Base-by-base conservation (phyloP, 2,888 invertebrate genomes). In the Lochmaea capreae region DNA sequence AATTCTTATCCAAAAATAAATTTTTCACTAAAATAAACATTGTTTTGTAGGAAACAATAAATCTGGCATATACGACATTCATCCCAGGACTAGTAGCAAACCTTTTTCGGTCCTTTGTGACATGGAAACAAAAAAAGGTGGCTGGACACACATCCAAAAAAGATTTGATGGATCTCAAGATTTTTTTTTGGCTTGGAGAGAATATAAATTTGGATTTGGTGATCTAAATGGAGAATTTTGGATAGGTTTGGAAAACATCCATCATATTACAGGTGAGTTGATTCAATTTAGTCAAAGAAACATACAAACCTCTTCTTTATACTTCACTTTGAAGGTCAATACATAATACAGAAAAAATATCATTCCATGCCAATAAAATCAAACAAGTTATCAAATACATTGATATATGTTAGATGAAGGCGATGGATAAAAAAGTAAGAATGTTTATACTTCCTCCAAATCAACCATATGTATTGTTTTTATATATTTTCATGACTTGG, bases 131-230 rank as follows among this genome's bases (percentile, higher is more conserved):
- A 67, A 52, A 42, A 58, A 22, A 42, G 67, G 67, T 9, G 67
- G 67, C 1, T 67, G 67, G 67, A 43, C 52, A 18, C 42, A 57
- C 9, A 42, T 67, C 3, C 67, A 67, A 58, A 67, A 67, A 49
- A 67, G 67, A 39, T 67, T 42, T 58, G 67, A 67, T 12, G 67
- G 67, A 11, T 57, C 67, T 1, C 42, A 67, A 58, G 67, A 67
- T 26, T 67, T 67, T 42, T 42, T 10, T 43, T 16, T 39, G 18
- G 9, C 12, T 10, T 63, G 62, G 62, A 39, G 54, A 14, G 58
- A 67, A 8, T 67, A 67, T 42, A 67, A 67, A 67, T 54, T 57
- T 43, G 67, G 59, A 42, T 68, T 68, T 33, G 67, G 67, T 26
- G 67, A 68, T 68, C 46, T 68, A 1, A 43, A 26, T 43, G 59